Base-by-base conservation (phyloP, 2,888 invertebrate genomes). In the Pinctada fucata region DNA sequence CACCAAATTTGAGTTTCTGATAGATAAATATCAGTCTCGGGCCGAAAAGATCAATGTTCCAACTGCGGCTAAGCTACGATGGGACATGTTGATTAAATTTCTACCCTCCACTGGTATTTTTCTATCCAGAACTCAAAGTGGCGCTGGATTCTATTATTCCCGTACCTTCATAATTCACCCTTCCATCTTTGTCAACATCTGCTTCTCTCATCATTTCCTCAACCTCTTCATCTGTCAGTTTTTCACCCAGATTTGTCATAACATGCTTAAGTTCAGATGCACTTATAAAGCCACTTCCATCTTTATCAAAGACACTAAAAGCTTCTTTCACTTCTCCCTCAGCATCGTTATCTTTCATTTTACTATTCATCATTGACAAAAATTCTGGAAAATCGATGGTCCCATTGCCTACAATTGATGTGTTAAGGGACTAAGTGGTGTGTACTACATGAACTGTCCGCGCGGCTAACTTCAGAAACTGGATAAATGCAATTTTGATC, bases 301-400 rank as follows among this genome's bases (percentile, higher is more conserved):
- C 99, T 82, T 99, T 99, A 95, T 99, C 99, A 94, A 99, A 99
- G 90, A 93, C 99, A 94, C 98, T 96, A 96, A 99, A 97, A 90
- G 99, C 99, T 94, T 99, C 99, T 93, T 98, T 96, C 94, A 99
- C 98, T 94, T 99, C 99, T 94, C 99, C 99, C 95, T 99, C 98
- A 93, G 97, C 91, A 94, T 99, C 99, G 88, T 99, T 99, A 95
- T 99, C 99, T 94, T 99, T 99, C 99, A 99, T 99, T 95, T 99
- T 99, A 93, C 99, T 96, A 92, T 99, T 99, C 99, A 99, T 99
- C 99, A 99, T 99, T 93, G 99, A 99, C 92, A 99, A 95, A 95
- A 99, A 99, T 94, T 99, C 99, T 91, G 99, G 99, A 94, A 99
- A 99, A 95, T 99, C 99, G 94, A 99, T 99, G 93, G 99, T 99